These are phyloP conservation scores for Ochlodes sylvanus DNA, from an alignment of 2,888 invertebrate genomes.

Conservation along the genomic window DNA sequence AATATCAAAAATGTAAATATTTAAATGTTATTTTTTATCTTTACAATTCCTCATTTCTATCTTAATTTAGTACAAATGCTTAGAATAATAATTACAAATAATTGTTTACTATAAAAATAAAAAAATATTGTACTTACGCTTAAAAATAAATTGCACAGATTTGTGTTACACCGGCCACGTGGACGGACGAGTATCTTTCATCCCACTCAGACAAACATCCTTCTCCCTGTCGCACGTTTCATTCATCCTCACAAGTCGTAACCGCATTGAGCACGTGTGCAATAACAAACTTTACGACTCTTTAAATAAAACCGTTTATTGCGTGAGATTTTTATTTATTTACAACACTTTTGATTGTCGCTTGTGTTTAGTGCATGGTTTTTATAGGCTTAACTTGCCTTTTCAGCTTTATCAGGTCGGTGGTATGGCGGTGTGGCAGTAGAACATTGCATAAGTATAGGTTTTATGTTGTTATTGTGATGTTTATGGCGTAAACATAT, in stretches of 20 bases:
- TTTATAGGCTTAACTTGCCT: conserved; percentile 85
- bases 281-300: conserved; percentile 79
- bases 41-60: too few species aligned
- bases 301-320: conserved; percentile 82
- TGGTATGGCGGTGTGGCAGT: conserved; percentile 82
- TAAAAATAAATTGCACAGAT: conserved; percentile 62
- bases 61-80: background rate
- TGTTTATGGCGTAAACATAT: conserved; percentile 81
- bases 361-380: conserved; percentile 83
- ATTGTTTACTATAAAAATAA: conserved; percentile 15
- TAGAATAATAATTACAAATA: background rate
- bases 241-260: conserved; percentile 78
- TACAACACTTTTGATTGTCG: conserved; percentile 76
- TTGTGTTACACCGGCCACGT: conserved; percentile 78
- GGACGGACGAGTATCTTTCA: conserved; percentile 69
- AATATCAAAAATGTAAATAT: too few species aligned
- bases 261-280: conserved; percentile 71
- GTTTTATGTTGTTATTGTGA: conserved; percentile 84
- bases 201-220: conserved; percentile 61
- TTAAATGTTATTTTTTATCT: too few species aligned
- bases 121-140: conserved; percentile 31
- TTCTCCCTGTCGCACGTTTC: conserved; percentile 71
- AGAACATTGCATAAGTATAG: conserved; percentile 84
- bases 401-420: conserved; percentile 85
- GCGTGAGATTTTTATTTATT: conserved; percentile 79